Evolutionary conservation across 2,113 vertebrate genomes (phyloP), one percentile per base, ranked within the genome.

Genomic region (Hippocampus mohnikei): DNA sequence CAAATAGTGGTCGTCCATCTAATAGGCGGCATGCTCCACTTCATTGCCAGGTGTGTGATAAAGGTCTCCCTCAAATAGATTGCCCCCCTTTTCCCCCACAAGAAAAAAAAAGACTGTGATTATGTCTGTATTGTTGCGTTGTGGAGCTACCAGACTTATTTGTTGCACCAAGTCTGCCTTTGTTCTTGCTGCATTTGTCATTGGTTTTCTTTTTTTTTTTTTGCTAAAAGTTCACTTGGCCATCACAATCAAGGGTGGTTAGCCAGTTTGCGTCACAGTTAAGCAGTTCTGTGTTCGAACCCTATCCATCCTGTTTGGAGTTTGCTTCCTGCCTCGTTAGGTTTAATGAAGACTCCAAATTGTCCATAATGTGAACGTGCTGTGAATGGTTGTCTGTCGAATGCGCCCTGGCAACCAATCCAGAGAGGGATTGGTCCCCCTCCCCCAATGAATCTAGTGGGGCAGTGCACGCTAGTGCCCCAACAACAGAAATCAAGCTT

Each of bases 361-460:
- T 48, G 46, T 16, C 46, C 46, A 48, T 48, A 1, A 16, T 15
- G 23, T 3, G n/a, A 56, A 56, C 3, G 23, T 25, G 3, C 25
- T 9, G 23, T 56, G 23, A 56, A 11, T 12, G 23, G n/a, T 53
- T 53, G 52, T 25, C 27, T 56, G 23, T 56, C 55, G 11, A 25
- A 25, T 25, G 23, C 1, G 55, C 23, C 11, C 11, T 12, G 27
- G 56, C 13, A 6, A 59, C 12, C 4, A 25, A 13, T 29, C 56
- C 13, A 27, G 25, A 29, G 11, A 25, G 16, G 6, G 16, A 50
- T n/a, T n/a, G n/a, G n/a, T n/a, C n/a, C n/a, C n/a, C 33, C 33
- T 1, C 18, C 65, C 46, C 66, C 16, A n/a, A 60, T 73, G 66
- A 70, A 66, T 67, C 52, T 58, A 66, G 12, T 67, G 65, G 61